These are phyloP conservation scores for Drosophila simulans DNA, from an alignment of 1,140 invertebrate species.

Conservation along the genomic window DNA sequence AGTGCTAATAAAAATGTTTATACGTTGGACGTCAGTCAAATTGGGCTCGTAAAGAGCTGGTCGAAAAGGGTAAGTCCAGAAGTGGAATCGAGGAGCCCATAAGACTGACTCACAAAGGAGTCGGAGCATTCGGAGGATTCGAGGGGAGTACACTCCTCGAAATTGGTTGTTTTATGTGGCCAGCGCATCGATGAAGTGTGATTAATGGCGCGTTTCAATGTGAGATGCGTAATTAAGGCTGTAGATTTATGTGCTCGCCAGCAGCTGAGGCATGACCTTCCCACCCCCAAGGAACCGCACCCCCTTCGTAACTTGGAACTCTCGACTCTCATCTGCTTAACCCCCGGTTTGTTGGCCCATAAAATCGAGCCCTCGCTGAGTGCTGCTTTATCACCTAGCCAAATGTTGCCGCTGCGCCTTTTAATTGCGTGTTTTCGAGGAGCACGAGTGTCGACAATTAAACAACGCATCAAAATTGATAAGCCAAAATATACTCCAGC, in stretches of 20 bases:
- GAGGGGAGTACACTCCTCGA: slow-evolving; percentile 22
- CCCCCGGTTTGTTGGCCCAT: slow-evolving; percentile 16
- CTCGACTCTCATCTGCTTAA: not conserved
- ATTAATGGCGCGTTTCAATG: slow-evolving; percentile 77
- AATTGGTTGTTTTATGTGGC: slow-evolving; percentile 74
- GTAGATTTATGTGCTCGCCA: slow-evolving; percentile 62
- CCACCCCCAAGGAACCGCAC: not conserved
- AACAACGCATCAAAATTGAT: slow-evolving; percentile 76
- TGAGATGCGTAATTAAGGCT: slow-evolving; percentile 74
- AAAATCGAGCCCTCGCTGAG: slow-evolving; percentile 38
- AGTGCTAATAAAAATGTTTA: slow-evolving; percentile 72
- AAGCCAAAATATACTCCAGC: slow-evolving; percentile 34
- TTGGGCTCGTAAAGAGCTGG: slow-evolving; percentile 60
- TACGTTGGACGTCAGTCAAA: slow-evolving; percentile 43
- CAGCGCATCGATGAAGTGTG: slow-evolving; percentile 76
- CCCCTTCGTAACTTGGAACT: not conserved
- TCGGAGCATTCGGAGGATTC: not conserved
- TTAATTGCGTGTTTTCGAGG: slow-evolving; percentile 69
- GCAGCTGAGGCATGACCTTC: slow-evolving; percentile 57
- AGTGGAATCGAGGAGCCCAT: not conserved
- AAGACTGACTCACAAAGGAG: not conserved
- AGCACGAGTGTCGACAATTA: slow-evolving; percentile 69
- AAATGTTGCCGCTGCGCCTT: slow-evolving; percentile 57
- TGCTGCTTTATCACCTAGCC: slow-evolving; percentile 54
- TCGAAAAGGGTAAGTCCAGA: slow-evolving; percentile 34